phyloP scores from a whole-genome alignment of 2,113 vertebrate genomes.

The Hippocampus guttulatus region DNA sequence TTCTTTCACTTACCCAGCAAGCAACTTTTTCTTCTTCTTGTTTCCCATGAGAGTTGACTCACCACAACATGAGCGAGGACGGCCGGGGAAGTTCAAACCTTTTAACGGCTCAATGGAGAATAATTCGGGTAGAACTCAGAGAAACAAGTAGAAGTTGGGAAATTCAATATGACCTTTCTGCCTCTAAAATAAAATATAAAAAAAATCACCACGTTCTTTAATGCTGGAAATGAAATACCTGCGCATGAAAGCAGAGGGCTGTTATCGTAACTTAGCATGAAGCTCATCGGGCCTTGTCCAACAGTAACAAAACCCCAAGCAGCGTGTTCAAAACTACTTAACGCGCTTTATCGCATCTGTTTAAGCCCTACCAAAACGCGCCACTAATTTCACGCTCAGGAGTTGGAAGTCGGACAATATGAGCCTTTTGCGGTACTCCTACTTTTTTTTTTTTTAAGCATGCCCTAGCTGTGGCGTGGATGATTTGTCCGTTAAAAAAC shows the following conservation, averaged over 20 bases:
- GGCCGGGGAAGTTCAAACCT: background rate
- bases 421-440: background rate
- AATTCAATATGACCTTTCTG: background rate
- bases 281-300: background rate
- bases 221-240: background rate
- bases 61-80: background rate
- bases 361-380: background rate
- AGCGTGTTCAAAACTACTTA: background rate
- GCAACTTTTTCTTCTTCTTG: background rate
- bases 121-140: background rate
- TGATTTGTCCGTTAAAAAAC: background rate
- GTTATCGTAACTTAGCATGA: background rate
- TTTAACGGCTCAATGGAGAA: background rate
- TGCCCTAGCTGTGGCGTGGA: background rate
- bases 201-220: background rate
- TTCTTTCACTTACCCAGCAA: background rate
- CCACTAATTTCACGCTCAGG: background rate
- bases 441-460: background rate
- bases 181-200: background rate
- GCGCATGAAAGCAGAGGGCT: background rate
- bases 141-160: background rate
- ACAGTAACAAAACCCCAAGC: background rate
- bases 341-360: background rate
- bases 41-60: background rate
- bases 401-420: background rate